Percentiles rank a stretch among this genome's conserved stretches.
These are phyloP conservation scores for Coturnix japonica DNA, from an alignment of 2,113 vertebrate genomes.

Conservation along the genomic window DNA sequence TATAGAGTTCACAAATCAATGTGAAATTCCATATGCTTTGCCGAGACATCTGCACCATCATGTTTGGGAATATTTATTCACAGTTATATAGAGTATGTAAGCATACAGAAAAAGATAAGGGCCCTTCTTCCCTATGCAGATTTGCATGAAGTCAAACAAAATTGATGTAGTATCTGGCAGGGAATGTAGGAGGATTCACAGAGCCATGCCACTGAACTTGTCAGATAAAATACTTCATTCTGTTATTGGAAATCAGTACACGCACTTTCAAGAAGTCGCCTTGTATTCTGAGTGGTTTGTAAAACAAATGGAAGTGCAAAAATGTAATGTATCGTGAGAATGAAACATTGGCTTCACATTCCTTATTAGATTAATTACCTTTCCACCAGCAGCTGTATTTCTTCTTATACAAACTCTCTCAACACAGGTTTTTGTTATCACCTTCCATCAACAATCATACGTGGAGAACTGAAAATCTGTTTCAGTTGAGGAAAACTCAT, in stretches of 20 bases:
- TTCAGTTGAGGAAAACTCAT: background rate
- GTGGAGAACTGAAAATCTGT: background rate
- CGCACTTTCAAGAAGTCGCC: constrained; percentile 9
- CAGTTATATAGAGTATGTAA: background rate
- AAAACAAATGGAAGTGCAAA: constrained; percentile 29
- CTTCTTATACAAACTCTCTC: background rate
- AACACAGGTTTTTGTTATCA: background rate
- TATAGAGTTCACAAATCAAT: constrained; percentile 57
- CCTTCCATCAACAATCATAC: background rate
- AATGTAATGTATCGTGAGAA: background rate
- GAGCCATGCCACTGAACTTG: constrained; percentile 18
- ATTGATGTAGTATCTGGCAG: constrained; percentile 27
- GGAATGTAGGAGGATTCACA: background rate
- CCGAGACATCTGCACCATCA: background rate
- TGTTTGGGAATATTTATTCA: constrained; percentile 26
- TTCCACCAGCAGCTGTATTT: background rate
- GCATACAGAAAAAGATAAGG: background rate
- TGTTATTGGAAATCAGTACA: constrained; percentile 60
- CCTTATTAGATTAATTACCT: constrained; percentile 18
- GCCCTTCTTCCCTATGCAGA: background rate
- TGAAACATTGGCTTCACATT: background rate
- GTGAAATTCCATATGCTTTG: constrained; percentile 36
- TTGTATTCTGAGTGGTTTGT: constrained; percentile 8
- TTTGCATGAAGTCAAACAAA: constrained; percentile 42
- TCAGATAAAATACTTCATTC: constrained; percentile 54